Evolutionary conservation across 2,113 vertebrate species (phyloP), one percentile per base, ranked within the genome.

Genomic region (Dipodomys merriami): DNA sequence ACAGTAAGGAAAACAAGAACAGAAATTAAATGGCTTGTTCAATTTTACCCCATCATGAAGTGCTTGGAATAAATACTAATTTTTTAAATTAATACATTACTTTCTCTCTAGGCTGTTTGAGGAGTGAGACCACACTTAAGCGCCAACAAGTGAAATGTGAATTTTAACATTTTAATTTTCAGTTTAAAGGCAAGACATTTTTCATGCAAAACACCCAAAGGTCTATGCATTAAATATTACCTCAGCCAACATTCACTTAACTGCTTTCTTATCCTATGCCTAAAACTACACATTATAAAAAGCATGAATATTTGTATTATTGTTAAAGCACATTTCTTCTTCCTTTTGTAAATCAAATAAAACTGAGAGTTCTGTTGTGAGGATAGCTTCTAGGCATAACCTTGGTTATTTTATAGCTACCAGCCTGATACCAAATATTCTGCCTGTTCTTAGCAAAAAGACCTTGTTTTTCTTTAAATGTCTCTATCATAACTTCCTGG

Each of bases 271-370:
- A 71, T 91, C 76, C 30, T 84, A 65, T 79, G 65, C 49, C 60
- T 84, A 93, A 78, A 84, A 22, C 76, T 86, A 83, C 27, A 88
- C 22, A 49, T 88, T 7, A 4, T 60, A 57, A 93, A 82, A 72
- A 94, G 72, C 68, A 71, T 95, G 85, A 77, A 88, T 91, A 53
- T 81, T 91, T 78, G 30, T 86, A 68, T 89, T 95, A 77, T 94
- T 77, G 84, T 95, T 77, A 91, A 83, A 76, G 77, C n/a, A 69
- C 57, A 83, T 87, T 93, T 60, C 49, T 79, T 30, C 68, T 27
- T 83, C 71, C 73, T 67, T 93, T 74, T 91, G 78, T 88, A 44
- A 30, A 69, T 88, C 71, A 89, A 85, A 88, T 7, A 91, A 39
- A 49, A 93, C 89, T 90, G 53, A 83, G n/a, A 96, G 90, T 90